These are phyloP conservation scores for Chloropsis cyanopogon DNA, from an alignment of 2,113 vertebrate species.

Conservation along the genomic window DNA sequence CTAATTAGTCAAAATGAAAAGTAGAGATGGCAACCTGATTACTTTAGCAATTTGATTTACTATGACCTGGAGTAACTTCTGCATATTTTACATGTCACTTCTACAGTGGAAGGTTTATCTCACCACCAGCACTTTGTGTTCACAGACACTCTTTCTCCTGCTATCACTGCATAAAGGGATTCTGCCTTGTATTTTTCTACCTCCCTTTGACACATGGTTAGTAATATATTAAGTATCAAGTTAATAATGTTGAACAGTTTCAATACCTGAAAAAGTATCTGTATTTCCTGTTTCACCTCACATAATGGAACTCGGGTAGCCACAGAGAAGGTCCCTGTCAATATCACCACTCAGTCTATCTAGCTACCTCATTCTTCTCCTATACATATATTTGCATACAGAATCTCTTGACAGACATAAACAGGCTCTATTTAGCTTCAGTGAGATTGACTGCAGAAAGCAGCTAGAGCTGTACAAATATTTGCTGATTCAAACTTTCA, in stretches of 20 bases:
- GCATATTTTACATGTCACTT: background rate
- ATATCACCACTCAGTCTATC: background rate
- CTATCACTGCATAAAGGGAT: background rate
- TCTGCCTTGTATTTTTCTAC: background rate
- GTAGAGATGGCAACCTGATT: background rate
- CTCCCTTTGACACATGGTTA: background rate
- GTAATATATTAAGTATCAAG: background rate
- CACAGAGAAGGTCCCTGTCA: background rate
- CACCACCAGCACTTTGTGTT: background rate
- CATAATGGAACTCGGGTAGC: background rate
- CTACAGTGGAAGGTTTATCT: slow-evolving; percentile 2
- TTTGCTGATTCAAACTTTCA: background rate
- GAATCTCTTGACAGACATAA: background rate
- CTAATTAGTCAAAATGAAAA: slow-evolving; percentile 58
- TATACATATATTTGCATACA: background rate
- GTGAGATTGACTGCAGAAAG: background rate
- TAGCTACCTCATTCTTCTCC: background rate
- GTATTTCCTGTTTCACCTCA: background rate
- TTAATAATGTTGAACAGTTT: background rate
- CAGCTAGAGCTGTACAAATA: background rate
- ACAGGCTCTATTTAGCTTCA: background rate
- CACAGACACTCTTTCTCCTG: background rate
- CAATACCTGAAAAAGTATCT: background rate
- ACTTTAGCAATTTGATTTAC: slow-evolving; percentile 37
- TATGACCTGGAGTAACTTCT: background rate